A percentile compares a stretch with the other conserved stretches of the same genome.
These are phyloP conservation scores for Epizoanthus fatuus DNA, from an alignment of 92 coral and sea anemone species.

Conservation along the genomic window DNA sequence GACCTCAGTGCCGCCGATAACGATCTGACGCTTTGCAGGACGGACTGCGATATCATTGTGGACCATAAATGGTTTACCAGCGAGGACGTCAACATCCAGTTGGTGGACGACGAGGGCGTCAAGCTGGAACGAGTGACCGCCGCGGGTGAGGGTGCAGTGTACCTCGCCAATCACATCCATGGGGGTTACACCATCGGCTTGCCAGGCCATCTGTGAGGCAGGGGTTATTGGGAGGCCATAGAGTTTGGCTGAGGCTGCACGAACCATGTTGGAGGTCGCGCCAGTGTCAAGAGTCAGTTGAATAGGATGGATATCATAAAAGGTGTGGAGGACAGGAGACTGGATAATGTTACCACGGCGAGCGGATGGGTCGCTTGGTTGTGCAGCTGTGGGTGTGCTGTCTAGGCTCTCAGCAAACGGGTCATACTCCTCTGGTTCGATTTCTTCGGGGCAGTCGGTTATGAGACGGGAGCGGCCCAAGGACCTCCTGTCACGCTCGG, in stretches of 20 bases:
- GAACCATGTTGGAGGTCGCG: constrained; percentile 53
- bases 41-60: constrained; percentile 57
- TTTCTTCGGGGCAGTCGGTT: background rate
- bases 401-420: background rate
- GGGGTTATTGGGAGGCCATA: constrained; percentile 45
- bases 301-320: constrained; percentile 43
- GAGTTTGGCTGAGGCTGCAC: constrained; percentile 50
- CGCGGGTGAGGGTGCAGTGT: background rate
- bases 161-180: no score
- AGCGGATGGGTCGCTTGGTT: background rate
- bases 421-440: constrained; percentile 18
- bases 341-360: constrained; percentile 16
- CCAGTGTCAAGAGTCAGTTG: constrained; percentile 67
- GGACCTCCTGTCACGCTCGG: constrained; percentile 13
- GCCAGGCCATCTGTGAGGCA: no score
- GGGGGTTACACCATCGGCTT: no score
- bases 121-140: constrained; percentile 34
- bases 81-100: constrained; percentile 38
- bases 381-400: background rate
- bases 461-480: constrained; percentile 12
- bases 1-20: constrained; percentile 50
- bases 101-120: background rate
- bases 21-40: constrained; percentile 61
- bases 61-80: constrained; percentile 63
- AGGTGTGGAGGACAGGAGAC: constrained; percentile 50